Base-by-base conservation (phyloP, 2,113 vertebrate genomes). In the Platichthys stellatus region DNA sequence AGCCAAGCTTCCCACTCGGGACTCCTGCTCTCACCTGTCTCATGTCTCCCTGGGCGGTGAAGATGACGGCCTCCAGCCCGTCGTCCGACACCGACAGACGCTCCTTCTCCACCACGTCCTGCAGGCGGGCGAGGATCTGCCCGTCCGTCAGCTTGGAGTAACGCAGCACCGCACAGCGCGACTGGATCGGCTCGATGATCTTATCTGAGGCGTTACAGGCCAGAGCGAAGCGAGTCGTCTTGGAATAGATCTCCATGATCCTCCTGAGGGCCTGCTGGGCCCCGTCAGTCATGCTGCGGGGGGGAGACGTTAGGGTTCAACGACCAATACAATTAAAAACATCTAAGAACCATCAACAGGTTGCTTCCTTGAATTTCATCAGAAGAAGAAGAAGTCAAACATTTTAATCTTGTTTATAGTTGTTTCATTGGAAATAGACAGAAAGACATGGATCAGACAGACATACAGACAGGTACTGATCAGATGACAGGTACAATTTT, bases 221-320 rank as follows among this genome's bases (percentile, higher is more conserved):
- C 0, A 99, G 94, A 0, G 98, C 97, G 0, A 99, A 99, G 66
- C 98, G 97, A 0, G 98, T 99, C 0, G 97, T 99, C 87, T 98
- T 99, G 5, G 97, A 99, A 88, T 99, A 99, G 79, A 99, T 98
- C 83, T 99, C 98, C 98, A 99, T 99, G 56, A 98, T 99, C 80
- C 98, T 96, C 76, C 98, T 95, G 81, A 99, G 26, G 0, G 98
- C 98, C 83, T 99, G 98, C 93, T 99, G 98, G 5, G 98, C 98
- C 13, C 98, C 98, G 14, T 99, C 98, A 0, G 98, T 99, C 98
- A 99, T 99, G 88, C 98, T 99, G 84, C 15, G 6, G 15, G 38
- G 73, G 24, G 24, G 24, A 2, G 24, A 0, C 24, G 2, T 40
- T 35, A 35, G 31, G 31, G 31, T 35, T 40, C 9, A 40, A 40